These are phyloP conservation scores for Styela plicata DNA, from an alignment of 23 tunicate genomes.

Conservation along the genomic window DNA sequence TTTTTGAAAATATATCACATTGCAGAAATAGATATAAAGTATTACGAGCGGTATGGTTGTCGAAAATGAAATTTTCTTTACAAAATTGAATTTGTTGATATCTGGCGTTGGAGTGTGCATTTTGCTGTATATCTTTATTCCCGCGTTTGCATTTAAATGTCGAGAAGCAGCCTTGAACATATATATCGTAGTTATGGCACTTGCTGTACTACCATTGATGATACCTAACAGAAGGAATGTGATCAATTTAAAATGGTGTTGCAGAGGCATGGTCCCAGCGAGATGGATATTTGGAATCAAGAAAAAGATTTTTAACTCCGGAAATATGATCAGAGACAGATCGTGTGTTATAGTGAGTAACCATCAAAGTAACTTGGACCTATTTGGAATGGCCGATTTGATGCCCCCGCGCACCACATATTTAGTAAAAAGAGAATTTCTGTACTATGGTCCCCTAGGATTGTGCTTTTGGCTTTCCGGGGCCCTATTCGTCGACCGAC, in stretches of 20 bases:
- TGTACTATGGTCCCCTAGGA: constrained; percentile 13
- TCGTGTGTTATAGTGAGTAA: constrained; percentile 19
- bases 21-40: no score
- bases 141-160: background rate
- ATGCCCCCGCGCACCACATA: constrained; percentile 1
- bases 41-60: no score
- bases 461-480: constrained; percentile 26
- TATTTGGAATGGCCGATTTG: constrained; percentile 22
- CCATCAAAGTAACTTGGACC: constrained; percentile 15
- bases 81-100: no score
- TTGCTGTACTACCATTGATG: constrained; percentile 12
- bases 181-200: background rate
- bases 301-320: background rate
- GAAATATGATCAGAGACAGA: constrained; percentile 14
- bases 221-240: constrained; percentile 5
- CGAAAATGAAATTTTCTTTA: no score
- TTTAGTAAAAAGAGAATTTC: constrained; percentile 18
- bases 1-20: no score
- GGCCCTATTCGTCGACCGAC: constrained; percentile 18
- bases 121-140: background rate
- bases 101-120: no score
- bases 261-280: constrained; percentile 13
- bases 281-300: constrained; percentile 7
- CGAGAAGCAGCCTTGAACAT: background rate
- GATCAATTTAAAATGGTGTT: constrained; percentile 23